Evolutionary conservation across 2,888 invertebrate species (phyloP), one percentile per base, ranked within the genome.

Genomic region (Dicycla oo): DNA sequence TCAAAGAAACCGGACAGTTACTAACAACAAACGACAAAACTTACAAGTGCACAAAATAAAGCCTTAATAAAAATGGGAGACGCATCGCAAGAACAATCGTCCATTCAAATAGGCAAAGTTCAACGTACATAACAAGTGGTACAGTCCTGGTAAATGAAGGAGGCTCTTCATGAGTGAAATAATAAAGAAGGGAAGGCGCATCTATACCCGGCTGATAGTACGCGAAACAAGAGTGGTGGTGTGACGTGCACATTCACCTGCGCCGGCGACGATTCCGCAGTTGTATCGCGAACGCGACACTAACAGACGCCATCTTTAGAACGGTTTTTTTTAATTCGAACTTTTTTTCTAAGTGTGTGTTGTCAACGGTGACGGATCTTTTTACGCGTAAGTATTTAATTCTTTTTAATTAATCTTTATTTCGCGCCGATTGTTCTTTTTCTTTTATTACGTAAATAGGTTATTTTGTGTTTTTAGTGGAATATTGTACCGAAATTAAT

Each of bases 211-310:
- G 93, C 81, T 83, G 85, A 86, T 88, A 88, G 85, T 88, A 91
- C 74, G 92, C 92, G 91, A 93, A 92, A 91, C 94, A 92, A 92
- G 93, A 94, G 94, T 94, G 95, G 94, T 93, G 90, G 87, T 79
- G 76, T 91, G 91, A 92, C 90, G 90, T 90, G 92, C 90, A 94
- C 95, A 92, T 94, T 95, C 95, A 94, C 95, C 93, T 93, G 94
- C 93, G 93, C 90, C 77, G 69, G 89, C 91, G 93, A 86, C 92
- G 89, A 91, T 86, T 89, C 92, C 89, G 88, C 95, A 95, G 95
- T 95, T 92, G 89, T 87, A 89, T 90, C 88, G 92, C 89, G 87
- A 86, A 91, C 90, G 87, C 88, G 81, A 85, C 86, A 62, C 77
- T 72, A 77, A 74, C 83, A 78, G 85, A 82, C 90, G 90, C 91